A percentile compares a stretch with the other conserved stretches of the same genome.
These are phyloP conservation scores for Schrankia costaestrigalis DNA, from an alignment of 2,888 invertebrate genomes.

Conservation along the genomic window DNA sequence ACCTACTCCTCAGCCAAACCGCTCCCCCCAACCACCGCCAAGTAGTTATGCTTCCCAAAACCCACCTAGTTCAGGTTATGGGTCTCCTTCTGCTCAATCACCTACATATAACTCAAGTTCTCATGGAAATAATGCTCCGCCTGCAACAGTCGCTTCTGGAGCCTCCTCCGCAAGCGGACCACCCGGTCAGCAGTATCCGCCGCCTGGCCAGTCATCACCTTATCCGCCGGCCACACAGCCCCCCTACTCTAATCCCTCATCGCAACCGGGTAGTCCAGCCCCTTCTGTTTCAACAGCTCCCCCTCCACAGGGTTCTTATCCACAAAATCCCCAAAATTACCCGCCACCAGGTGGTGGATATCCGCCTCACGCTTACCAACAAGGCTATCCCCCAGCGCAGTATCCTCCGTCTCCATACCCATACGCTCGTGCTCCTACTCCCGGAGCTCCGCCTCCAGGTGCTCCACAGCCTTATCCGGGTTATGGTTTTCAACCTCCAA, in stretches of 20 bases:
- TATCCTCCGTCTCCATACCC: constrained; percentile 81
- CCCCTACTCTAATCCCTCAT: constrained; percentile 78
- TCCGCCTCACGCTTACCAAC: constrained; percentile 77
- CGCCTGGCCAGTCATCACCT: constrained; percentile 82
- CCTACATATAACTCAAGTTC: constrained; percentile 83
- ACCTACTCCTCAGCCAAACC: constrained; percentile 72
- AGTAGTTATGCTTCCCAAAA: constrained; percentile 81
- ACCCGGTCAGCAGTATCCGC: constrained; percentile 83
- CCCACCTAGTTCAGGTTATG: constrained; percentile 79
- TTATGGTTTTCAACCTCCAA: constrained; percentile 90
- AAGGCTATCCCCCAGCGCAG: constrained; percentile 77
- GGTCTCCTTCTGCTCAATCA: constrained; percentile 83
- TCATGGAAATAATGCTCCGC: constrained; percentile 73
- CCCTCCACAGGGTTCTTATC: constrained; percentile 80
- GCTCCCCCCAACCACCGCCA: constrained; percentile 80
- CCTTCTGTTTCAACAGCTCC: constrained; percentile 77
- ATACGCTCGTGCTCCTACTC: constrained; percentile 81
- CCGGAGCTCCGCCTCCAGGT: constrained; percentile 85
- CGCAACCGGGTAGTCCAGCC: constrained; percentile 76
- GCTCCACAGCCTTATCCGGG: constrained; percentile 88
- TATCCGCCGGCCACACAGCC: constrained; percentile 83
- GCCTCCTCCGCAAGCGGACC: constrained; percentile 73
- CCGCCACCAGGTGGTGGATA: constrained; percentile 67
- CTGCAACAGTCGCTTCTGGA: constrained; percentile 73
- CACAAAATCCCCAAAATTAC: constrained; percentile 76